Base-by-base conservation (phyloP, 2,888 invertebrate species). In the Caenorhabditis sp. region DNA sequence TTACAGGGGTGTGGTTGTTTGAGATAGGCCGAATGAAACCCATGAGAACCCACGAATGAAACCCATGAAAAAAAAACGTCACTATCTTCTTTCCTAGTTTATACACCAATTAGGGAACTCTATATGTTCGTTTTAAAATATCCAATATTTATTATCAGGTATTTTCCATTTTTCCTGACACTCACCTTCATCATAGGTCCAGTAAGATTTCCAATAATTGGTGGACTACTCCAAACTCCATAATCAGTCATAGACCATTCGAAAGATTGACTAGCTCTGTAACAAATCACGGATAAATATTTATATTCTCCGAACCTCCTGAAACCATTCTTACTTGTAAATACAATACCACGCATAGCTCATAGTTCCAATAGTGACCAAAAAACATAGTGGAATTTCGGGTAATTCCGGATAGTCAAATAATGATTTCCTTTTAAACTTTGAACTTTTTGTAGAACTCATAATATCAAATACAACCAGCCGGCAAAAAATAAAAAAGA, bases 401-500 rank as follows among this genome's bases (percentile, higher is more conserved):
- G 84, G 84, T 1, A 87, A 67, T 12, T 82, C 70, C 12, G 87
- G 88, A 72, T 87, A 87, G 23, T 71, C 70, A 70, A 87, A 87
- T 14, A 86, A 27, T 36, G 20, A 4, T 36, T 27, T 25, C 17
- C 23, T 25, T 17, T 17, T 43, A 17, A 43, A 43, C 17, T 43
- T 43, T 31, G 31, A 31, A 31, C 31, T 10, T 31, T 31, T 31
- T 31, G 31, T 31, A 4, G 31, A 31, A 31, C 31, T 31, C 31
- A 31, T 31, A 43, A 3, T 43, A 3, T 43, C 14, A 17, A 17
- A 3, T 10, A 14, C 43, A 17, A 43, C 25, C 56, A 25, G 17
- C 17, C 10, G 14, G 7, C 14, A 56, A 27, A 56, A 56, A 26
- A 56, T 53, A 8, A 4, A n/a, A n/a, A 23, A 53, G n/a, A 21